phyloP scores from a whole-genome alignment of 2,113 vertebrate genomes.

The Nerophis ophidion region DNA sequence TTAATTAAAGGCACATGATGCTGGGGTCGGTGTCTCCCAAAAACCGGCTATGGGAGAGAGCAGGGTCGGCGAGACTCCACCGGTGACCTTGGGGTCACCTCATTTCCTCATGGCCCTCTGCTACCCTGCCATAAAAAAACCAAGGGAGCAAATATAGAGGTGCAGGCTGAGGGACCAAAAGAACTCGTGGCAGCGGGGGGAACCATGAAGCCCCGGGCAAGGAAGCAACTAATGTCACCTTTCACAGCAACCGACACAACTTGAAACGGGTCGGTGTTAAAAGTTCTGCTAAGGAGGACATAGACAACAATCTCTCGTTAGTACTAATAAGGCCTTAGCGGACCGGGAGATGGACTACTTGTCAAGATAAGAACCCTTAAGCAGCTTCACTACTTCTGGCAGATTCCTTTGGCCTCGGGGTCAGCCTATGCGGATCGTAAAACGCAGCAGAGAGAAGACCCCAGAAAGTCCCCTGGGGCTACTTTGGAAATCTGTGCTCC shows the following conservation, averaged over 20 bases:
- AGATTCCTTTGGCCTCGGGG: conserved; percentile 44
- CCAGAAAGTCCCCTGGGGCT: conserved; percentile 36
- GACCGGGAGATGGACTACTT: conserved; percentile 17
- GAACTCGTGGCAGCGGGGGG: conserved; percentile 45
- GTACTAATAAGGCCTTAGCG: conserved; percentile 23
- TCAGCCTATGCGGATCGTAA: conserved; percentile 34
- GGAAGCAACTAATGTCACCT: conserved; percentile 42
- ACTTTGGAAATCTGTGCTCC: conserved; percentile 36
- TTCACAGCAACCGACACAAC: conserved; percentile 30
- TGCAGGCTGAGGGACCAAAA: conserved; percentile 49
- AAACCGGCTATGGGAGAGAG: conserved; percentile 42
- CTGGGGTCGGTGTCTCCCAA: conserved; percentile 48
- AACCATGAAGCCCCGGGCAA: conserved; percentile 38
- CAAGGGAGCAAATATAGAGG: conserved; percentile 54
- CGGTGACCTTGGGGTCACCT: conserved; percentile 73
- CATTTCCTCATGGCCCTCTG: conserved; percentile 78
- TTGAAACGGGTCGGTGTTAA: conserved; percentile 5
- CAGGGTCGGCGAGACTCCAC: conserved; percentile 54
- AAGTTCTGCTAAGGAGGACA: conserved; percentile 5
- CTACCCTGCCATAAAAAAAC: conserved; percentile 76
- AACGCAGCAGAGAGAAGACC: conserved; percentile 50
- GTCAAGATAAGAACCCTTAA: conserved; percentile 20
- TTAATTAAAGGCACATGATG: conserved; percentile 73
- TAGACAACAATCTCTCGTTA: conserved; percentile 24
- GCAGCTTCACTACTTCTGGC: conserved; percentile 22